These are phyloP conservation scores for Temnothorax longispinosus DNA, from an alignment of 1,140 invertebrate genomes.

Conservation along the genomic window DNA sequence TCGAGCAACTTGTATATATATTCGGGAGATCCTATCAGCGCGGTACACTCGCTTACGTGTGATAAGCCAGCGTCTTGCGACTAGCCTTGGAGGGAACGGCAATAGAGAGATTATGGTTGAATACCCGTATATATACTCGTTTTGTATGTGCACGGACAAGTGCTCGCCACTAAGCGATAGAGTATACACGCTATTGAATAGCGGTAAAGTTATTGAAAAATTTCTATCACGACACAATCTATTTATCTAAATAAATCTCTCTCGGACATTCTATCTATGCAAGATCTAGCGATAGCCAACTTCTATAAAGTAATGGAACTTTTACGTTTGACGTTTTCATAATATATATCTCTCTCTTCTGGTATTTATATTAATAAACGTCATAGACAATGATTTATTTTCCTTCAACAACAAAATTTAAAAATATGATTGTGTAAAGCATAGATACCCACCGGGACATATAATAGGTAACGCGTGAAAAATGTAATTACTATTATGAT, in stretches of 20 bases:
- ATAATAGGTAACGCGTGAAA: neutral
- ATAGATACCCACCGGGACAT: neutral
- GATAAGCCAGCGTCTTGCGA: slow-evolving; percentile 39
- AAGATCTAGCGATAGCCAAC: neutral
- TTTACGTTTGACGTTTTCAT: neutral
- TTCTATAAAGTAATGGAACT: neutral
- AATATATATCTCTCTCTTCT: neutral
- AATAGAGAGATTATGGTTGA: slow-evolving; percentile 41
- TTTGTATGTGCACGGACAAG: slow-evolving; percentile 12
- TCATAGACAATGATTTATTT: neutral
- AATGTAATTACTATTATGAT: neutral
- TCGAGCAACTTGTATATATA: slow-evolving; percentile 6
- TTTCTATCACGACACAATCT: neutral
- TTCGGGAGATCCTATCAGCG: slow-evolving; percentile 26
- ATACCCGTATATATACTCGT: slow-evolving; percentile 17
- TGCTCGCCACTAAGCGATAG: slow-evolving; percentile 3
- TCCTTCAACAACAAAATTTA: neutral
- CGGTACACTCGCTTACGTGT: slow-evolving; percentile 38
- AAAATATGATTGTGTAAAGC: neutral
- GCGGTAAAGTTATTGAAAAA: slow-evolving; percentile 29
- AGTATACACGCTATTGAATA: slow-evolving; percentile 28
- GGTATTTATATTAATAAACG: neutral
- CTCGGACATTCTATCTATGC: neutral
- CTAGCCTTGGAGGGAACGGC: slow-evolving; percentile 17
- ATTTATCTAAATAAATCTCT: slow-evolving; percentile 27